Conservation (phyloP, 1,140 invertebrate species). For the Dreissena polymorpha region DNA sequence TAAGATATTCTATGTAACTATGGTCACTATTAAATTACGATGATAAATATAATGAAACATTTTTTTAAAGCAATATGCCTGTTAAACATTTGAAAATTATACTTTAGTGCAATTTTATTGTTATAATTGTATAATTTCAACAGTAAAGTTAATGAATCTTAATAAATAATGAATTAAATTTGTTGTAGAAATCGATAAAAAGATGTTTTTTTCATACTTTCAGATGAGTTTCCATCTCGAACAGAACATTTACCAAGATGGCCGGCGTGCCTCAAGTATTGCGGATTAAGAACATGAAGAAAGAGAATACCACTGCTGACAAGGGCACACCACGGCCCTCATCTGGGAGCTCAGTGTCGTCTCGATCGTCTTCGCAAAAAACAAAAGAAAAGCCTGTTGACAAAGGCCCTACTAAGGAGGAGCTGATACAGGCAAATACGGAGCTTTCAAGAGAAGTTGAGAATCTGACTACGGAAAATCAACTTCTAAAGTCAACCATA, state of each 20-base stretch:
- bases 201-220: background rate
- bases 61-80: no score
- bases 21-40: no score
- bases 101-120: no score
- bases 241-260: constrained; percentile 8
- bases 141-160: no score
- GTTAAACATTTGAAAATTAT: no score
- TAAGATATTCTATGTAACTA: no score
- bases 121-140: no score
- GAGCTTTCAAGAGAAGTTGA: constrained; percentile 63
- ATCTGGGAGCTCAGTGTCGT: constrained; percentile 30
- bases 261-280: background rate
- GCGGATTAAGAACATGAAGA: constrained; percentile 29
- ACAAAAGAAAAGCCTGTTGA: constrained; percentile 23
- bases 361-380: constrained; percentile 22
- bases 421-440: constrained; percentile 64
- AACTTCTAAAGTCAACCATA: constrained; percentile 62
- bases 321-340: constrained; percentile 23
- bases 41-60: no score
- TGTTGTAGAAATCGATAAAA: background rate
- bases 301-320: constrained; percentile 19
- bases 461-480: constrained; percentile 60
- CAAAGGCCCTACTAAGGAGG: constrained; percentile 54
- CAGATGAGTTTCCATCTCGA: constrained; percentile 26
- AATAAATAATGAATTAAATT: no score